Evolutionary conservation across 2,888 invertebrate genomes (phyloP), one percentile per base, ranked within the genome.

Genomic region (Drosophila suboccidentalis): DNA sequence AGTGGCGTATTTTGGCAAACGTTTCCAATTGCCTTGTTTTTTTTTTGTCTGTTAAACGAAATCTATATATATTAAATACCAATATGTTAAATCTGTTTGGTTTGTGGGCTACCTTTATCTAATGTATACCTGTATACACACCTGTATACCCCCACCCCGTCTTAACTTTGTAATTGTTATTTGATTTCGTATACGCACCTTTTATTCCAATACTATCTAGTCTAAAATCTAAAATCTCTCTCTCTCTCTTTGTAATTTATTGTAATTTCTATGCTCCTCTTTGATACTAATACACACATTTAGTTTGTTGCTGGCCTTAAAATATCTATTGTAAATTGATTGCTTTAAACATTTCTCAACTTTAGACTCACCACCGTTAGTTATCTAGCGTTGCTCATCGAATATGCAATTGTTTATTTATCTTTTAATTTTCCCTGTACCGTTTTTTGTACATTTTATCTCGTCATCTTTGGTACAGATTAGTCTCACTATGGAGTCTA

Each of bases 61-160:
- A 71, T 84, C 81, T 77, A 90, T 83, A 89, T 90, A 91, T 91
- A 91, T 91, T 91, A 91, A 91, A 91, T 91, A 91, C 91, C 82
- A 80, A 81, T 90, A 90, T 90, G 91, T 91, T 91, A 83, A 85
- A 71, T 47, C 58, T 81, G 79, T 72, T 68, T 83, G 90, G 90
- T 88, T 90, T 84, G 82, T 78, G 82, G 74, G 70, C 76, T 65
- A 60, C 65, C 51, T 66, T 66, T 8, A 63, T 51, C 55, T 71
- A 58, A 65, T 58, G 58, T 54, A 32, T 51, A 29, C 6, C 29
- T 29, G 29, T 29, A 29, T 29, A 29, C 29, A 29, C 29, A 49
- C 19, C 32, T n/a, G 15, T 19, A 22, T 22, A 22, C 32, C 54
- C 54, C 68, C 63, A 64, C 58, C 22, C 41, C 34, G 39, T 66